phyloP scores from a whole-genome alignment of 2,113 vertebrate species.

The Nicator chloris region DNA sequence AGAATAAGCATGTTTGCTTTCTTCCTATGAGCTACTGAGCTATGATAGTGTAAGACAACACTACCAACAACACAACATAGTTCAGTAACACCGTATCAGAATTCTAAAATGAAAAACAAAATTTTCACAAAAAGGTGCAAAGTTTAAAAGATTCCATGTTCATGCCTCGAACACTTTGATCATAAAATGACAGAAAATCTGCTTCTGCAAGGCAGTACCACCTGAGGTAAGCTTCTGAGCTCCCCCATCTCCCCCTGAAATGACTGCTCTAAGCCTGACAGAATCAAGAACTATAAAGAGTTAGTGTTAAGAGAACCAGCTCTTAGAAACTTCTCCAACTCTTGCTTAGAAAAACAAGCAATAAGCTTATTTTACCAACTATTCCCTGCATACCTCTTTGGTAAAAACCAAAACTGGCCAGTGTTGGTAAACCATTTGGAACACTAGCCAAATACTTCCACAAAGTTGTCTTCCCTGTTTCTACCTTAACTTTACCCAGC shows the following conservation, averaged over 20 bases:
- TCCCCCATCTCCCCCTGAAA: not conserved
- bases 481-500: not conserved
- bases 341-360: not conserved
- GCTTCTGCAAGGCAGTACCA: fast-evolving
- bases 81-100: not conserved
- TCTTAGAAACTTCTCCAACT: not conserved
- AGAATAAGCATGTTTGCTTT: not conserved
- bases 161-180: not conserved
- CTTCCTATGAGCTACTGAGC: not conserved
- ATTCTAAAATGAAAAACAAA: not conserved
- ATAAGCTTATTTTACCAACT: not conserved
- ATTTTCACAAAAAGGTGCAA: not conserved
- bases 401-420: not conserved
- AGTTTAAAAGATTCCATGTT: not conserved
- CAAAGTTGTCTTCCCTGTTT: not conserved
- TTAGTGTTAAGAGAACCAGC: not conserved
- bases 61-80: too few species aligned
- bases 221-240: not conserved
- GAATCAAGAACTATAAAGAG: not conserved
- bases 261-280: not conserved
- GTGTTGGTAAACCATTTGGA: not conserved
- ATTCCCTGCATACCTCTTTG: not conserved
- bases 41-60: not conserved
- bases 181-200: not conserved
- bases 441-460: not conserved